Percentiles rank a stretch among this genome's conserved stretches.
phyloP scores from a whole-genome alignment of 1,140 invertebrate species.

The Octopus sinensis region DNA sequence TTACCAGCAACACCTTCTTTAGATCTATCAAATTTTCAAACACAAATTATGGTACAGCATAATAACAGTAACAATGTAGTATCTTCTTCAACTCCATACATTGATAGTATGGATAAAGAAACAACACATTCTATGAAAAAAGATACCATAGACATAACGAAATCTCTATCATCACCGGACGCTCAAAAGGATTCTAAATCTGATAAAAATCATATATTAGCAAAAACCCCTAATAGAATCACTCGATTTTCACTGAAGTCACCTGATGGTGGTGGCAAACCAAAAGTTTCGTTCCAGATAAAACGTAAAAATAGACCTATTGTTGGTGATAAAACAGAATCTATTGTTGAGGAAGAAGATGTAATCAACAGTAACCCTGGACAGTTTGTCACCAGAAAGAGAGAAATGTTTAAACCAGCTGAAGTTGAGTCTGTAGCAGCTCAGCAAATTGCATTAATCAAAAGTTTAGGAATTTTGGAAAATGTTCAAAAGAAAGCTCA shows the following conservation, averaged over 20 bases:
- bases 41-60: background rate
- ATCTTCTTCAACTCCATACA: background rate
- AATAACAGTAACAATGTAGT: background rate
- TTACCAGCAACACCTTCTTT: background rate
- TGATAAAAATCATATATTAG: too few species aligned
- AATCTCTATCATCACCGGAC: too few species aligned
- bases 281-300: constrained; percentile 13
- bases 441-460: background rate
- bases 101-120: background rate
- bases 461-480: constrained; percentile 7
- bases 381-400: constrained; percentile 5
- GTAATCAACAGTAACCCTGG: constrained; percentile 4
- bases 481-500: constrained; percentile 4
- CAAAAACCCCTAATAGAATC: background rate
- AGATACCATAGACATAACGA: background rate
- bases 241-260: constrained; percentile 12
- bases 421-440: background rate
- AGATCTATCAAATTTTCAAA: background rate
- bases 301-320: constrained; percentile 12
- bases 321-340: constrained; percentile 4
- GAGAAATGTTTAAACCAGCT: constrained; percentile 12
- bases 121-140: background rate
- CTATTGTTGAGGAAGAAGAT: constrained; percentile 2
- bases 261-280: constrained; percentile 8
- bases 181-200: too few species aligned